phyloP scores from a whole-genome alignment of 2,113 vertebrate species.

The Bos indicus region DNA sequence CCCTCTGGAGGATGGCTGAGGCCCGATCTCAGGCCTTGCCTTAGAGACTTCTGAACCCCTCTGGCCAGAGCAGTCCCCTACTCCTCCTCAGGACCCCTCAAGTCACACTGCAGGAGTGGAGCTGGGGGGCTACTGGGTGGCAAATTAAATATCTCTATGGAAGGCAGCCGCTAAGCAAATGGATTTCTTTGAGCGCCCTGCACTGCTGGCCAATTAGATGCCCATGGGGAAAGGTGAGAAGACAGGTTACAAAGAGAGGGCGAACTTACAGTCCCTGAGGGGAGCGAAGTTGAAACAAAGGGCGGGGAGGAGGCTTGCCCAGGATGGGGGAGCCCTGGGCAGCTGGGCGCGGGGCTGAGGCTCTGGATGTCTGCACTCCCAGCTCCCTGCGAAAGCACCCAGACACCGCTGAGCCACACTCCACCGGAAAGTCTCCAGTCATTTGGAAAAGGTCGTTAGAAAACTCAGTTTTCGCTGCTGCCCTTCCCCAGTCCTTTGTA shows the following conservation, averaged over 20 bases:
- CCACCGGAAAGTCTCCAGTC: not conserved
- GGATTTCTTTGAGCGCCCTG: not conserved
- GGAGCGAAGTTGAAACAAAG: slow-evolving; percentile 53
- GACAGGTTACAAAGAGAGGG: slow-evolving; percentile 4
- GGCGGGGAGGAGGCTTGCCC: not conserved
- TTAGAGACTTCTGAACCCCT: not conserved
- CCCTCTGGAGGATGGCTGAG: not conserved
- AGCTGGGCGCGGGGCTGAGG: not conserved
- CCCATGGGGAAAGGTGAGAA: slow-evolving; percentile 22
- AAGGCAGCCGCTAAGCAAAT: not conserved
- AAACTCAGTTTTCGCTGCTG: not conserved
- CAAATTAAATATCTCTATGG: not conserved
- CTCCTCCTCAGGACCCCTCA: not conserved
- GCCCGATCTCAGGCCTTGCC: not conserved
- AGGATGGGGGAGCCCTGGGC: too few relatives aligned
- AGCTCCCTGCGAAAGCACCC: not conserved
- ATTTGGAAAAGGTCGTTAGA: slow-evolving; percentile 39
- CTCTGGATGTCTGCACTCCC: not conserved
- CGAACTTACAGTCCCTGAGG: slow-evolving; percentile 39
- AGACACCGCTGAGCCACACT: not conserved
- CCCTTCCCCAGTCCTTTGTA: not conserved
- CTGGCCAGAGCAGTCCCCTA: not conserved
- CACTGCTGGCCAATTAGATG: not conserved
- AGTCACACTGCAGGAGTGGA: not conserved
- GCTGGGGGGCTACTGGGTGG: not conserved